Evolutionary conservation across 2,113 vertebrate genomes (phyloP), one percentile per base, ranked within the genome.

Genomic region (Thomomys bottae): DNA sequence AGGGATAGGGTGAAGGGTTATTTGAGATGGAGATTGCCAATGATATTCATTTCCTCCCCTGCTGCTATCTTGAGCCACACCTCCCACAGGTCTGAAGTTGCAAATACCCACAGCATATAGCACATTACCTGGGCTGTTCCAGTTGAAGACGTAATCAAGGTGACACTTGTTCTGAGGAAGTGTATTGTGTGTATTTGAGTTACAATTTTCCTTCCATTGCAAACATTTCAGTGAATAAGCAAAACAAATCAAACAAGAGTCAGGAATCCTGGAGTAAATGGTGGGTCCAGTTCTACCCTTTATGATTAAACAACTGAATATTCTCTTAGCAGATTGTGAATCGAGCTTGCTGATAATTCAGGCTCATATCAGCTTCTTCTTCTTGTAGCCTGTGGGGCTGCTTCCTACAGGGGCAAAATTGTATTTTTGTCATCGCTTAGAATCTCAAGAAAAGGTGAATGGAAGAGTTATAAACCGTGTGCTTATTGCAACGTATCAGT

Each of bases 401-500:
- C 57, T 32, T 87, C 23, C 36, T 32, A 23, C 6, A 76, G 70
- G 89, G 91, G 7, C 59, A 24, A 14, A 87, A 78, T n/a, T 87
- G 28, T n/a, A 59, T 81, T 84, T 84, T 66, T 89, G 7, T 21
- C 21, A 28, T 6, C 76, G 11, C 6, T 83, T 71, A 68, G 61
- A 88, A 57, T 82, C 32, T 87, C 45, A 85, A 11, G 67, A 63
- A 84, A 87, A 91, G 61, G 30, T 24, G 61, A 83, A 5, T 75
- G 6, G 34, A 57, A 71, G 17, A 11, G 2, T 83, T 59, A 88
- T 66, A 89, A 87, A 70, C 17, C 34, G 6, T 8, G 21, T 77
- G 6, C 45, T 90, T 57, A 54, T 72, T 59, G 23, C 42, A 71
- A 92, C 83, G 63, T 63, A 11, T 45, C 18, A 3, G 34, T 40